Percentiles rank a stretch among this genome's conserved stretches.
Evolutionary conservation across 2,113 vertebrate species (phyloP).

Genomic region (Cathartes aura): DNA sequence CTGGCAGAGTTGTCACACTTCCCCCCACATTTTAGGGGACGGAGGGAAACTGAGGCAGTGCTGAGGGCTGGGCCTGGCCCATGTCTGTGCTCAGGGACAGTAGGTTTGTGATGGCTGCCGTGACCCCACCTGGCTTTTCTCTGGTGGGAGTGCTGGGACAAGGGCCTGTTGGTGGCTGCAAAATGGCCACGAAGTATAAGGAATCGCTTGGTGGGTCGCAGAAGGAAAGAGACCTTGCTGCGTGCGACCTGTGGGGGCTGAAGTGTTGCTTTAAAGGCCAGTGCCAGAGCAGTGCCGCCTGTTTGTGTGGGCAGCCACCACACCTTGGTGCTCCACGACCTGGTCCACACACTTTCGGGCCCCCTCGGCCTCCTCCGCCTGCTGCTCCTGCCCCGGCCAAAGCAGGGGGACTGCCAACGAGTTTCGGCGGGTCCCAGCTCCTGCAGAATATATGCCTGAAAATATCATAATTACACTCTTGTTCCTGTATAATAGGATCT

Average conservation of each 20-base stretch:
- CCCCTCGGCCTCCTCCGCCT: not conserved
- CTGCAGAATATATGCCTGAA: not conserved
- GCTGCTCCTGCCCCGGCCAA: not conserved
- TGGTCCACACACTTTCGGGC: rapidly evolving
- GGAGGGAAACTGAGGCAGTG: not conserved
- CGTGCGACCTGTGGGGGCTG: rapidly evolving
- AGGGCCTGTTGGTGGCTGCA: not conserved
- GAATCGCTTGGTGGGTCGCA: rapidly evolving
- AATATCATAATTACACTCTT: not conserved
- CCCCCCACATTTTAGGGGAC: not conserved
- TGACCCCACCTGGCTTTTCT: not conserved
- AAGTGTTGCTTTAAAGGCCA: not conserved
- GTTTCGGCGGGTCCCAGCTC: not conserved
- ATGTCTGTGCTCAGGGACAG: not conserved
- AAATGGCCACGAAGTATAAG: not conserved
- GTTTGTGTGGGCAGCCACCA: not conserved
- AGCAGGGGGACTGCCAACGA: not conserved
- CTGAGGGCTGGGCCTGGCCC: not conserved
- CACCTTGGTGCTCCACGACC: not conserved
- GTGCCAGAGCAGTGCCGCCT: not conserved
- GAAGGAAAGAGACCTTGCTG: not conserved
- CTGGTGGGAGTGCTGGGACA: not conserved
- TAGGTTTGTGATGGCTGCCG: not conserved
- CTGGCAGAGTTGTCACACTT: not conserved
- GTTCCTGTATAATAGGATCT: not conserved